phyloP scores from a whole-genome alignment of 2,888 invertebrate species.

The Perizoma flavofasciatum region DNA sequence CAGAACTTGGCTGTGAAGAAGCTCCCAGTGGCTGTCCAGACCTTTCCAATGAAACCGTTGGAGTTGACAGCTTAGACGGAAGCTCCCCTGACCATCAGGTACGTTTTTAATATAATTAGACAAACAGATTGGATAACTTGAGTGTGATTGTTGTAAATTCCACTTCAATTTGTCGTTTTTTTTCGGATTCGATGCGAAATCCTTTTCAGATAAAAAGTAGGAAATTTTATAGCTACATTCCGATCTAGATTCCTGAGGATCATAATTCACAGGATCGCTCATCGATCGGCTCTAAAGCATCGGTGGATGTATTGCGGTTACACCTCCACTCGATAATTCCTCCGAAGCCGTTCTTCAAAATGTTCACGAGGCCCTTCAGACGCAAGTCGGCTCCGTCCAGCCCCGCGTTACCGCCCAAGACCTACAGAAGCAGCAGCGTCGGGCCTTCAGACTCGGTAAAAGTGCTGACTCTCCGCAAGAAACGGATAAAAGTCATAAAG shows the following conservation, averaged over 20 bases:
- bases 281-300: slow-evolving; percentile 79
- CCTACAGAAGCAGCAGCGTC: slow-evolving; percentile 77
- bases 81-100: slow-evolving; percentile 87
- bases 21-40: slow-evolving; percentile 93
- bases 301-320: slow-evolving; percentile 78
- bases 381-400: slow-evolving; percentile 87
- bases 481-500: slow-evolving; percentile 65
- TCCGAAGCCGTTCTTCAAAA: slow-evolving; percentile 84
- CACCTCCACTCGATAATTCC: slow-evolving; percentile 83
- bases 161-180: slow-evolving; percentile 7
- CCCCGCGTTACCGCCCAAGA: slow-evolving; percentile 84
- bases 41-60: slow-evolving; percentile 89
- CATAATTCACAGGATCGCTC: slow-evolving; percentile 72
- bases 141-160: slow-evolving; percentile 15
- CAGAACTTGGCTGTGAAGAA: slow-evolving; percentile 94
- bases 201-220: neutral
- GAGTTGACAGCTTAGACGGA: slow-evolving; percentile 86
- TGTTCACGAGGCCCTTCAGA: slow-evolving; percentile 87
- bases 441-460: slow-evolving; percentile 79
- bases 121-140: slow-evolving; percentile 24
- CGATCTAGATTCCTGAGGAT: slow-evolving; percentile 24
- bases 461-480: slow-evolving; percentile 61
- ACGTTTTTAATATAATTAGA: slow-evolving; percentile 34
- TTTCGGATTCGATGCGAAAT: slow-evolving; percentile 4
- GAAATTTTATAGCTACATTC: slow-evolving; percentile 5